Base-by-base conservation (phyloP, 2,113 vertebrate species). In the Suncus etruscus region DNA sequence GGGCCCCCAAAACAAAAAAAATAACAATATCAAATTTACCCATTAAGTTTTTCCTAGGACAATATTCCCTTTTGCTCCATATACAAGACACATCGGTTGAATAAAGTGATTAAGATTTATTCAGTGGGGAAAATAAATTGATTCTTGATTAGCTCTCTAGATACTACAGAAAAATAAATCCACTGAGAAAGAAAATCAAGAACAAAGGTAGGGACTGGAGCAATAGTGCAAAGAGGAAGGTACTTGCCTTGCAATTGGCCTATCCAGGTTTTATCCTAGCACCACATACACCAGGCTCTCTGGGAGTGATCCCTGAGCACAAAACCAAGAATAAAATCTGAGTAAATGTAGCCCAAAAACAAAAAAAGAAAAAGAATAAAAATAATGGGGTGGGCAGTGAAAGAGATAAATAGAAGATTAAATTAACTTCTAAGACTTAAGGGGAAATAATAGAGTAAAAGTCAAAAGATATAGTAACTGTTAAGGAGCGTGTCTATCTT, bases 131-230 rank as follows among this genome's bases (percentile, higher is more conserved):
- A 83, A 18, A 68, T 22, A 47, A 11, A 77, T 65, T 80, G 84
- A 69, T 80, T 11, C 50, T 89, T 73, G 15, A 91, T 68, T 54
- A 91, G 11, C 31, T 87, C 58, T 86, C 51, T 70, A 91, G 79
- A 91, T 47, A 81, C 22, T 8, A 61, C 8, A 72, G 27, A 85
- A 3, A 82, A 24, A 75, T 63, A 51, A 87, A 29, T 32, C 75
- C 18, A 74, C 22, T n/a, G 12, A 78, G 27, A 11, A 77, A 83
- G 16, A 73, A 84, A 87, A 58, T 31, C 0, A 2, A 31, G 12
- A 77, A 32, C 47, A 72, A 82, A 89, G 63, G 72, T 15, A 32
- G 69, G 32, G 32, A 75, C 54, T 31, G 25, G 39, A 10, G 12
- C 15, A 85, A 85, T 8, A 74, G 58, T 22, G 89, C 51, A 10